Conservation (phyloP, 2,888 invertebrate genomes). For the Epinotia nisella region DNA sequence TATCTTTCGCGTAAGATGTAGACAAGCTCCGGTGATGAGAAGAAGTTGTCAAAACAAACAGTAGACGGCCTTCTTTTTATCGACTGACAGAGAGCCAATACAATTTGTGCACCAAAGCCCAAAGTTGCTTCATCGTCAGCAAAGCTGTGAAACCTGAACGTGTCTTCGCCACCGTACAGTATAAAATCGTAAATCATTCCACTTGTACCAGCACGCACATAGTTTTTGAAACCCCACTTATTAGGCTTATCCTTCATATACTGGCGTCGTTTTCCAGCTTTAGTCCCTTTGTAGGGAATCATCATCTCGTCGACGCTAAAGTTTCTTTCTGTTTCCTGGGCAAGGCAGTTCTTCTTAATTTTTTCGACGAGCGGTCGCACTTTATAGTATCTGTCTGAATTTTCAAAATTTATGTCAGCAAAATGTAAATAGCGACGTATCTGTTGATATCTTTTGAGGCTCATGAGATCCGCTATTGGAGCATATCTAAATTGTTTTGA, state of each 20-base stretch:
- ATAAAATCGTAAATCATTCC: constrained; percentile 59
- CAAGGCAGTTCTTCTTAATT: neutral
- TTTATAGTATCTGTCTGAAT: constrained; percentile 8
- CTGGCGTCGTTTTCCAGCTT: constrained; percentile 56
- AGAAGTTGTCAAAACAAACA: constrained; percentile 33
- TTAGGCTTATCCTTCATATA: constrained; percentile 58
- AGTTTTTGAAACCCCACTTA: constrained; percentile 57
- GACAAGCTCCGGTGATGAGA: constrained; percentile 18
- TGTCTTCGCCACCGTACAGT: constrained; percentile 55
- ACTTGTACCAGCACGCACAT: constrained; percentile 54
- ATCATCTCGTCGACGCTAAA: constrained; percentile 60
- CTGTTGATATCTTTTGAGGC: constrained; percentile 28
- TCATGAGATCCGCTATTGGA: constrained; percentile 20
- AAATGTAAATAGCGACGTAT: constrained; percentile 33
- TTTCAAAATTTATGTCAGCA: constrained; percentile 5
- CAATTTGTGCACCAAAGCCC: constrained; percentile 53
- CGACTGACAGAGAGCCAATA: constrained; percentile 38
- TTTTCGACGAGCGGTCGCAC: constrained; percentile 20
- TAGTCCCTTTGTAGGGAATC: constrained; percentile 57
- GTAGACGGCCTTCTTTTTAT: constrained; percentile 42
- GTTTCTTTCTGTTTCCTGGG: constrained; percentile 48
- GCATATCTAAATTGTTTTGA: neutral
- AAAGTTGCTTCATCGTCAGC: constrained; percentile 49
- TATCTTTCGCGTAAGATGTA: constrained; percentile 16
- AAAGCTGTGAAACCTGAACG: constrained; percentile 49